Percentiles rank a stretch among this genome's conserved stretches.
These are phyloP conservation scores for Geopemphigus sp. DNA, from an alignment of 1,140 invertebrate genomes.

Conservation along the genomic window DNA sequence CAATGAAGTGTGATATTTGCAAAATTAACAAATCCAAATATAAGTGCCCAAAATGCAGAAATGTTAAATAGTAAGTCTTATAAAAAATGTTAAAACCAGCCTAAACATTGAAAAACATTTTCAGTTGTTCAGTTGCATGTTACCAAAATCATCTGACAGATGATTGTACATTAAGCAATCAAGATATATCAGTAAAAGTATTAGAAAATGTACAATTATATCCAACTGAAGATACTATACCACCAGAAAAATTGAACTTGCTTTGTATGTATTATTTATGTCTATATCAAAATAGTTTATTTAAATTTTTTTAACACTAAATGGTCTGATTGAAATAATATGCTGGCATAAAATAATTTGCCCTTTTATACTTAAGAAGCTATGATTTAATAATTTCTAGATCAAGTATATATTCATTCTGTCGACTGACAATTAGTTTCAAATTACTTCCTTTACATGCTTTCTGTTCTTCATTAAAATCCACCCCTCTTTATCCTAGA, in stretches of 20 bases:
- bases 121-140: slow-evolving; percentile 43
- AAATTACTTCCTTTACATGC: no score
- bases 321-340: no score
- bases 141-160: slow-evolving; percentile 21
- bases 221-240: slow-evolving; percentile 42
- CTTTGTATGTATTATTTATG: slow-evolving; percentile 20
- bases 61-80: slow-evolving; percentile 25
- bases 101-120: not conserved
- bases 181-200: not conserved
- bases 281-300: no score
- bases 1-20: slow-evolving; percentile 39
- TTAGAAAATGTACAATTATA: not conserved
- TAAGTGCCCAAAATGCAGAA: slow-evolving; percentile 39
- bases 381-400: no score
- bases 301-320: no score
- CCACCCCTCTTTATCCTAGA: no score
- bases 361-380: no score
- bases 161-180: not conserved
- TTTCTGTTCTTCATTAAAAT: no score
- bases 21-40: slow-evolving; percentile 3
- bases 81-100: not conserved
- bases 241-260: slow-evolving; percentile 39
- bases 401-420: no score
- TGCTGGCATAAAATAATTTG: no score
- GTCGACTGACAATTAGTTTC: no score